Percentiles rank a stretch among this genome's conserved stretches.
phyloP scores from a whole-genome alignment of 2,113 vertebrate species.

The Calidris pygmaea region DNA sequence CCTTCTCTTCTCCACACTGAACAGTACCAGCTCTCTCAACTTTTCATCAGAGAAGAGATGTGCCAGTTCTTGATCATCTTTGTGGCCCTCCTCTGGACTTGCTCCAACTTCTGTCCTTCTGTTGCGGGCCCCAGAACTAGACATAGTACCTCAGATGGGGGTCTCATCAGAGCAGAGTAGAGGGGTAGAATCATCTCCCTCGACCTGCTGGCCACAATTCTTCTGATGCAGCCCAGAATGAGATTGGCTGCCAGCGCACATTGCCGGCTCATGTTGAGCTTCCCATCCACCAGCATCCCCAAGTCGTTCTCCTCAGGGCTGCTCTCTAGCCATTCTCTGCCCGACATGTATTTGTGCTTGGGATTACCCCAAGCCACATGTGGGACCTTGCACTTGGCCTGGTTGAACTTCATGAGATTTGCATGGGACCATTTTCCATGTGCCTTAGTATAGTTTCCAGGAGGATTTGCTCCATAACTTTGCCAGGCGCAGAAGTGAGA shows the following conservation, averaged over 20 bases:
- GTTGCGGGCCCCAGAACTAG: too few species aligned
- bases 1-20: too few species aligned
- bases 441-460: neutral
- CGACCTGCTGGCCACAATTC: neutral
- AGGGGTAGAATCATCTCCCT: neutral
- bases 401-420: neutral
- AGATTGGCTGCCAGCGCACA: neutral
- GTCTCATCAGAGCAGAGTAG: neutral
- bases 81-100: too few species aligned
- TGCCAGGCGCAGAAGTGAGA: neutral
- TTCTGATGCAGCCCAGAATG: neutral
- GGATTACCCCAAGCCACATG: neutral
- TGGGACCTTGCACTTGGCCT: neutral
- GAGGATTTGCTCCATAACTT: neutral
- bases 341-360: neutral
- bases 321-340: neutral
- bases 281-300: neutral
- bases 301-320: neutral
- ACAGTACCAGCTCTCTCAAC: too few species aligned
- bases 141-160: too few species aligned
- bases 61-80: too few species aligned
- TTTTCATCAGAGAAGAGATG: neutral
- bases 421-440: neutral
- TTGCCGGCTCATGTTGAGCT: neutral
- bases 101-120: too few species aligned